Base-by-base conservation (phyloP, 2,888 invertebrate genomes). In the Charanyca ferruginea region DNA sequence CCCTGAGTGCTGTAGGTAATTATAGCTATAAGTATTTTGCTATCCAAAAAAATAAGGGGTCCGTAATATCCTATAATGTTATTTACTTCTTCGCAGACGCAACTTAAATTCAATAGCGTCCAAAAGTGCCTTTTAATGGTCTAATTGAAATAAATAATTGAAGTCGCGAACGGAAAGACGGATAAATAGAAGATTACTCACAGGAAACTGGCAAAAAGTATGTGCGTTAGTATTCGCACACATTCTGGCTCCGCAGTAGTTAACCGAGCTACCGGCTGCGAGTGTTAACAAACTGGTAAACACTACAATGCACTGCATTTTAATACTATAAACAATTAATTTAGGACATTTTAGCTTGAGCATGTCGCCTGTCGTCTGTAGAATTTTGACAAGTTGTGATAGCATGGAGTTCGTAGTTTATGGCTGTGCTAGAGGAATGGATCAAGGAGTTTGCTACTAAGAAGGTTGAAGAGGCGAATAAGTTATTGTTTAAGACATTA, bases 231-330 rank as follows among this genome's bases (percentile, higher is more conserved):
- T 87, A 55, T 88, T 84, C 0, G 79, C 90, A 67, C 95, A 95
- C 93, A 95, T 91, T 65, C 84, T 90, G 0, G 93, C 83, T 0
- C 93, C 91, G 66, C 95, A 95, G 59, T 95, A 94, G 77, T 90
- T 91, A 58, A 93, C 85, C 0, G 85, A 62, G 6, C 71, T 66
- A 5, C 66, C 48, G 1, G 55, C 32, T 0, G 60, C 72, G 8
- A 64, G 18, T 1, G 66, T 63, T 1, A 82, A 54, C 41, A 79
- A 47, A 64, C 45, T 71, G 13, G 79, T 38, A 35, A 85, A 8
- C n/a, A 83, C 25, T 28, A 85, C 38, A 41, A 83, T 41, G 65
- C 74, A 75, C 77, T 69, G 83, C 92, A 91, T 92, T 79, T 82
- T 89, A 73, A 2, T 62, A 71, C 47, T 52, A 28, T 65, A 60